phyloP scores from a whole-genome alignment of 2,888 invertebrate species.

The Drosophila buzzatii region DNA sequence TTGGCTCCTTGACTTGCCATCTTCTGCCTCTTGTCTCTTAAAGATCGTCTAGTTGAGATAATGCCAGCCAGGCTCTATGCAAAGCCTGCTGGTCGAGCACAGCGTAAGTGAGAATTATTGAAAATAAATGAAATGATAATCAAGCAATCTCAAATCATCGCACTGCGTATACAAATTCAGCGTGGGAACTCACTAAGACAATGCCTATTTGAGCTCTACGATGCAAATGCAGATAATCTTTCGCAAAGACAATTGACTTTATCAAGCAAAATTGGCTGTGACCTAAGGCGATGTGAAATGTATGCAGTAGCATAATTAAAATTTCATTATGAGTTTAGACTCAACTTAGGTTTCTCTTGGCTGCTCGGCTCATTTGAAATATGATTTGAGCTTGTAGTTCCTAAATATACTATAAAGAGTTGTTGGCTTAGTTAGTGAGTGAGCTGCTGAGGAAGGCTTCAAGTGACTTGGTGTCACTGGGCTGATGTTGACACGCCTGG shows the following conservation, averaged over 20 bases:
- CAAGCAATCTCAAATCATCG: conserved; percentile 54
- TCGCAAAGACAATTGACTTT: background rate
- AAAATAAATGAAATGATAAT: conserved; percentile 68
- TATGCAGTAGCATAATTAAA: background rate
- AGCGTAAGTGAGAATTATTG: conserved; percentile 62
- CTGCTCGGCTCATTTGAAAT: background rate
- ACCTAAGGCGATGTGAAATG: background rate
- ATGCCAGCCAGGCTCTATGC: conserved; percentile 12
- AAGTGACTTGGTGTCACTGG: conserved; percentile 10
- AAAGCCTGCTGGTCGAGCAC: conserved; percentile 58
- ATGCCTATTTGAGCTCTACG: background rate
- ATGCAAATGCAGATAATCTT: background rate
- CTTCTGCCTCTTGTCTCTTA: conserved; percentile 63
- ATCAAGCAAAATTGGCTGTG: background rate
- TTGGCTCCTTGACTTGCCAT: conserved; percentile 63
- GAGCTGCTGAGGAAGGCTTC: background rate
- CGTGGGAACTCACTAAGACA: conserved; percentile 57
- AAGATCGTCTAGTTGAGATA: conserved; percentile 70
- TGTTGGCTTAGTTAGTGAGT: background rate
- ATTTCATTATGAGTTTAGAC: background rate
- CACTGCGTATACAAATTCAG: background rate
- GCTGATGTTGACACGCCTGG: conserved; percentile 71
- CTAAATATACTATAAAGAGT: background rate
- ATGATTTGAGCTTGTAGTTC: background rate
- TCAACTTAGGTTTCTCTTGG: too few relatives aligned